Conservation (phyloP, 2,888 invertebrate genomes). For the Nipponacmea schrenckii region DNA sequence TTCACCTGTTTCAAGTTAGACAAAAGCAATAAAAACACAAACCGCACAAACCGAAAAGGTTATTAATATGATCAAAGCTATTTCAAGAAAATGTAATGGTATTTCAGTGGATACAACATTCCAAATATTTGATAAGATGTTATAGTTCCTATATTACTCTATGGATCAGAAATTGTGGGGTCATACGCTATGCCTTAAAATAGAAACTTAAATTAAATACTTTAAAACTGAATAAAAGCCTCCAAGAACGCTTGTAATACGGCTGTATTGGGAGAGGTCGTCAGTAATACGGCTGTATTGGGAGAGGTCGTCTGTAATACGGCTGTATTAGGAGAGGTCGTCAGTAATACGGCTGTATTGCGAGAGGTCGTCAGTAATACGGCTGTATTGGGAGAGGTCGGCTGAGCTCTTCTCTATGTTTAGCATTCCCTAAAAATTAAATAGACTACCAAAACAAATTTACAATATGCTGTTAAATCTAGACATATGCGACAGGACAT, state of each 20-base stretch:
- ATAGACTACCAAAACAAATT: no score
- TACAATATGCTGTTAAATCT: no score
- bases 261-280: no score
- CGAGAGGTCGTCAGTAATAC: no score
- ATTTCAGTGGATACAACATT: background rate
- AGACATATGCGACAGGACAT: no score
- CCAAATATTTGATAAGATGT: slow-evolving; percentile 10
- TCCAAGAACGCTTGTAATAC: background rate
- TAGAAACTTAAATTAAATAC: slow-evolving; percentile 5
- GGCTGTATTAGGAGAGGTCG: no score
- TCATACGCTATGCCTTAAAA: background rate
- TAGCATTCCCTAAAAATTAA: background rate
- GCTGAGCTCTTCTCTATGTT: background rate
- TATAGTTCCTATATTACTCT: slow-evolving; percentile 9
- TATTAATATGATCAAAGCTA: slow-evolving; percentile 2
- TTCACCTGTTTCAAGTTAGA: background rate
- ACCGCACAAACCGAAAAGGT: background rate
- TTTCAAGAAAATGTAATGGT: background rate
- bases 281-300: no score
- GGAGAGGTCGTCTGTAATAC: no score
- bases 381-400: background rate
- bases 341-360: no score
- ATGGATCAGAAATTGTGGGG: slow-evolving; percentile 12
- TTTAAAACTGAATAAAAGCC: background rate
- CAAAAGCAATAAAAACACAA: background rate